Evolutionary conservation across 2,888 invertebrate genomes (phyloP).

Genomic region (Hemicrepidius hirtus): DNA sequence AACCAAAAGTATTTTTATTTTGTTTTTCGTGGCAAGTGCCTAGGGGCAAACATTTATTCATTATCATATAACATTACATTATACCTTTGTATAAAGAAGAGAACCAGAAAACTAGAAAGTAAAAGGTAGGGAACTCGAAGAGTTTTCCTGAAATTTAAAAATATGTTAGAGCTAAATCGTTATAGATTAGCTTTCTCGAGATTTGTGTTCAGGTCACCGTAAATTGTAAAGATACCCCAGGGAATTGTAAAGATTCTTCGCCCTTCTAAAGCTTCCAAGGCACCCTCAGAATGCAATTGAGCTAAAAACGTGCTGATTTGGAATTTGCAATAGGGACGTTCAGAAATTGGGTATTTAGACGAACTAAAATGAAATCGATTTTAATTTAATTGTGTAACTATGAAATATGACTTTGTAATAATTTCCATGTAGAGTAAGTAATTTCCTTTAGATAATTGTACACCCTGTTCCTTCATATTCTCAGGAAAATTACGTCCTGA

Average conservation of each 20-base stretch:
- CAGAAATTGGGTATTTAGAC: not conserved
- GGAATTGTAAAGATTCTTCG: conserved; percentile 23
- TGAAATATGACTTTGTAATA: conserved; percentile 8
- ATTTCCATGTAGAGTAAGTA: conserved; percentile 16
- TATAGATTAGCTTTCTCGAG: conserved; percentile 3
- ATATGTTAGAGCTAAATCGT: conserved; percentile 4
- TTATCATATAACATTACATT: no score
- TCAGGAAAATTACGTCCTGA: conserved; percentile 3
- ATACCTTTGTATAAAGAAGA: no score
- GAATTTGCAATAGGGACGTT: not conserved
- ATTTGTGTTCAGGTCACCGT: conserved; percentile 19
- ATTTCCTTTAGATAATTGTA: conserved; percentile 17
- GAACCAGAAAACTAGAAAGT: no score
- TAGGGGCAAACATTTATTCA: no score
- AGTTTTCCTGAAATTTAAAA: not conserved
- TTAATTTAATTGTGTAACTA: conserved; percentile 23
- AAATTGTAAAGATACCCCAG: conserved; percentile 21
- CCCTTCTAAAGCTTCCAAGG: not conserved
- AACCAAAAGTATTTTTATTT: no score
- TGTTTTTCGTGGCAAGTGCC: no score
- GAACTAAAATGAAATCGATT: conserved; percentile 1
- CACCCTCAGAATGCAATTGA: not conserved
- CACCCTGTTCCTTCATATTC: not conserved
- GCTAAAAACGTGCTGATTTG: conserved; percentile 19
- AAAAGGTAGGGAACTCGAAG: not conserved